Evolutionary conservation across 2,797 vertebrate species (phyloP), one percentile per base, ranked within the genome.

Genomic region (Glossophaga mutica): DNA sequence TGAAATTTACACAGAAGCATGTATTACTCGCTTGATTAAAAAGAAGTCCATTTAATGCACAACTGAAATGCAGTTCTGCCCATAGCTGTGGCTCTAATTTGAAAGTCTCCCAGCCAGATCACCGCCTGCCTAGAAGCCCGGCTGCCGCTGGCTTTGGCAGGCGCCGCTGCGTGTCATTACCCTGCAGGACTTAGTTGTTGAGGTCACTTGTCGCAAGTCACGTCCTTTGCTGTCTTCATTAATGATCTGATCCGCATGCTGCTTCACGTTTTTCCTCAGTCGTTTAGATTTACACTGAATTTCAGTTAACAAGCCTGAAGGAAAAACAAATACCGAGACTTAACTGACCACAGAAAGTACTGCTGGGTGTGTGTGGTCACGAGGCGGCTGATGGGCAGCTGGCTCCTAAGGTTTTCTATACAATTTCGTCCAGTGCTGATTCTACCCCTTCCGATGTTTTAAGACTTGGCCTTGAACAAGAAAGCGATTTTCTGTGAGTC

Each of bases 261-360:
- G 98, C 86, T 99, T 99, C 96, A 99, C 98, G 76, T 99, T 99
- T 98, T 99, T 99, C 77, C 99, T 98, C 85, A 99, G 98, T 86
- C 99, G 98, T 98, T 99, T 99, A 50, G 99, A 99, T 97, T 99
- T 99, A 98, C 99, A 99, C 87, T 99, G 99, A 97, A 99, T 99
- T 98, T 99, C 99, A 82, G 99, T 99, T 98, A 99, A 98, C 96
- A 99, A 98, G 97, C 99, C 99, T 99, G 98, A 79, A 95, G 96
- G 94, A 70, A 65, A 95, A 92, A 91, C 19, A 94, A 87, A 73
- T 42, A 91, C 0, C 65, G 10, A 52, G 26, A 42, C 67, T 84
- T 97, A 94, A 24, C 26, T 46, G 73, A 37, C 39, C 79, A 73
- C 62, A 39, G 71, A 46, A 95, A 90, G 46, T 65, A 6, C 76